These are phyloP conservation scores for Papilio xuthus DNA, from an alignment of 1,140 invertebrate species.

Conservation along the genomic window DNA sequence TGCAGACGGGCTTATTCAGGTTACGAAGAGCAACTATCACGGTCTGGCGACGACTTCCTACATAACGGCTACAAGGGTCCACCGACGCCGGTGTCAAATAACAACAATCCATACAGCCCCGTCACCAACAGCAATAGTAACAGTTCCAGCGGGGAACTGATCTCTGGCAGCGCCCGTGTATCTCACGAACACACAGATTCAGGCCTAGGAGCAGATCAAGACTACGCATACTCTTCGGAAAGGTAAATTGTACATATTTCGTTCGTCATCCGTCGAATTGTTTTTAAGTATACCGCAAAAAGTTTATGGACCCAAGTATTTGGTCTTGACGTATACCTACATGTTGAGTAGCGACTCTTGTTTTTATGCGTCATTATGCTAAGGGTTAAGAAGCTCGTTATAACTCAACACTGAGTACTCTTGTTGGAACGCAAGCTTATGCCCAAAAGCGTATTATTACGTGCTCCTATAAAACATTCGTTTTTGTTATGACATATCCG, in stretches of 20 bases:
- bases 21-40: constrained; percentile 66
- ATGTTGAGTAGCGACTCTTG: not conserved
- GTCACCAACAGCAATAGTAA: constrained; percentile 79
- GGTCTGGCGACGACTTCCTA: constrained; percentile 67
- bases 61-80: constrained; percentile 71
- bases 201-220: constrained; percentile 86
- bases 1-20: constrained; percentile 71
- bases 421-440: not conserved
- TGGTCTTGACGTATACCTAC: not conserved
- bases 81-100: constrained; percentile 62
- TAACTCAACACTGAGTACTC: constrained; percentile 7
- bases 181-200: constrained; percentile 87
- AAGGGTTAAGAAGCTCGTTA: constrained; percentile 4
- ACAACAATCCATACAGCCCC: constrained; percentile 73
- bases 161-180: constrained; percentile 81
- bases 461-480: not conserved
- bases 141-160: constrained; percentile 79
- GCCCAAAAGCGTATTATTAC: not conserved
- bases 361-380: not conserved
- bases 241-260: constrained; percentile 63
- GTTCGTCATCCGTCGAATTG: no score
- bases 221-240: constrained; percentile 84
- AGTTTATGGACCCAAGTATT: not conserved
- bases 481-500: not conserved
- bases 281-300: not conserved